Evolutionary conservation across 2,797 vertebrate species (phyloP).

Genomic region (Acrocephalus scirpaceus): DNA sequence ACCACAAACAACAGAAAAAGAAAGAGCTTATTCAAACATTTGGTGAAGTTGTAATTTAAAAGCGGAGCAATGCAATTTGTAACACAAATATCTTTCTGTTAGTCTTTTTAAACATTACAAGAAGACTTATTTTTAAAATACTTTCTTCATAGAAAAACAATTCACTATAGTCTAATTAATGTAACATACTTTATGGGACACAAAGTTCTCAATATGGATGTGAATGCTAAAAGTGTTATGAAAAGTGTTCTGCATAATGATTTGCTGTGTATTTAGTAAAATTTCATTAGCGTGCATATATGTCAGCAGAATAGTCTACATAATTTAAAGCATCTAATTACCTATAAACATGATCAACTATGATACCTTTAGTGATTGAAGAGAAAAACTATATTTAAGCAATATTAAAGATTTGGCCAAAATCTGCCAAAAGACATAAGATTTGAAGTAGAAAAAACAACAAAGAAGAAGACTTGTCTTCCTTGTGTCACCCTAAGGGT

Average conservation of each 20-base stretch:
- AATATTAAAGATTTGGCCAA: not conserved
- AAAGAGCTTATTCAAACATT: not conserved
- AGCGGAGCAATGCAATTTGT: not conserved
- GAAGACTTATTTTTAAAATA: not conserved
- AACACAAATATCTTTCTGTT: not conserved
- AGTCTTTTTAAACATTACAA: not conserved
- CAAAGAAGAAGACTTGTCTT: not conserved
- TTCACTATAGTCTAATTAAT: slow-evolving; percentile 37
- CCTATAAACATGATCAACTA: slow-evolving; percentile 32
- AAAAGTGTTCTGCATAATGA: slow-evolving; percentile 28
- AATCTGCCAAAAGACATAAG: not conserved
- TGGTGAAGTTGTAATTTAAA: slow-evolving; percentile 36
- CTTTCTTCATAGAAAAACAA: slow-evolving; percentile 13
- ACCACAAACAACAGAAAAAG: not conserved
- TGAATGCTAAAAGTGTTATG: slow-evolving; percentile 35
- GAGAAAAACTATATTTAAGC: not conserved
- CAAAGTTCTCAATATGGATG: not conserved
- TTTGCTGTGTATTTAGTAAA: slow-evolving; percentile 55
- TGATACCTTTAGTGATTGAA: slow-evolving; percentile 12
- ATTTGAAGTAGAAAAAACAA: not conserved
- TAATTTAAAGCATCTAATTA: slow-evolving; percentile 41
- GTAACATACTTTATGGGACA: slow-evolving; percentile 37
- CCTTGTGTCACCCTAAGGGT: not conserved
- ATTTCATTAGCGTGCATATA: slow-evolving; percentile 37
- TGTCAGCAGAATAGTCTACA: slow-evolving; percentile 53